Evolutionary conservation across 2,888 invertebrate genomes (phyloP).

Genomic region (Eristalinus aeneus): DNA sequence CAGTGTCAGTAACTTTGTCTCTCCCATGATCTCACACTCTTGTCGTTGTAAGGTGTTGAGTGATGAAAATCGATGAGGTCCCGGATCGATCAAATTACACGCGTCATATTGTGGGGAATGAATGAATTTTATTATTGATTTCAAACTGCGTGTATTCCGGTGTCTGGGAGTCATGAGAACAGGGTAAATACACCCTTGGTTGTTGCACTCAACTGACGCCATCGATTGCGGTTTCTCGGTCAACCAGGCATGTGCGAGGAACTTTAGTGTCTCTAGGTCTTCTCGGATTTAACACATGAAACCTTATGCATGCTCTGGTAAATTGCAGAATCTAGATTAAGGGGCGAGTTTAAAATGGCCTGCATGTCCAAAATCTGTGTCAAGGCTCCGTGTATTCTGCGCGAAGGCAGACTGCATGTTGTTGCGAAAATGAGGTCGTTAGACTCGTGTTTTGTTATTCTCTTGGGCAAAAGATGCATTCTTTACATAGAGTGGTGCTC

Average conservation of each 20-base stretch:
- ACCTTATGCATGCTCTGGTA: not conserved
- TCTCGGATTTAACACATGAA: not conserved
- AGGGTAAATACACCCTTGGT: not conserved
- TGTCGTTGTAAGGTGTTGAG: slow-evolving; percentile 65
- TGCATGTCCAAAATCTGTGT: not conserved
- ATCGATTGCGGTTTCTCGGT: slow-evolving; percentile 43
- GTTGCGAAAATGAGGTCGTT: not conserved
- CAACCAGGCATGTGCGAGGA: slow-evolving; percentile 34
- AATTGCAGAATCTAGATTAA: not conserved
- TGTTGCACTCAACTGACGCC: slow-evolving; percentile 24
- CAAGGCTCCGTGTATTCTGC: not conserved
- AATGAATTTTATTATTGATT: not conserved
- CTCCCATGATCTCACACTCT: slow-evolving; percentile 8
- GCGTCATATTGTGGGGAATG: not conserved
- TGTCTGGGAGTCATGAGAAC: not conserved
- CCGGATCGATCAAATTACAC: slow-evolving; percentile 57
- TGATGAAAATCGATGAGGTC: slow-evolving; percentile 53
- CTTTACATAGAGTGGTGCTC: not conserved
- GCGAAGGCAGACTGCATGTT: not conserved
- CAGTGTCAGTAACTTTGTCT: slow-evolving; percentile 50
- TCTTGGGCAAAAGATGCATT: not conserved
- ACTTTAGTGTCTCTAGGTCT: not conserved
- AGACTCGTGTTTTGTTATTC: not conserved
- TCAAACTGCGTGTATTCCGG: not conserved
- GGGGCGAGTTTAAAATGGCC: not conserved